phyloP scores from a whole-genome alignment of 2,797 vertebrate genomes.

The Falco naumanni region DNA sequence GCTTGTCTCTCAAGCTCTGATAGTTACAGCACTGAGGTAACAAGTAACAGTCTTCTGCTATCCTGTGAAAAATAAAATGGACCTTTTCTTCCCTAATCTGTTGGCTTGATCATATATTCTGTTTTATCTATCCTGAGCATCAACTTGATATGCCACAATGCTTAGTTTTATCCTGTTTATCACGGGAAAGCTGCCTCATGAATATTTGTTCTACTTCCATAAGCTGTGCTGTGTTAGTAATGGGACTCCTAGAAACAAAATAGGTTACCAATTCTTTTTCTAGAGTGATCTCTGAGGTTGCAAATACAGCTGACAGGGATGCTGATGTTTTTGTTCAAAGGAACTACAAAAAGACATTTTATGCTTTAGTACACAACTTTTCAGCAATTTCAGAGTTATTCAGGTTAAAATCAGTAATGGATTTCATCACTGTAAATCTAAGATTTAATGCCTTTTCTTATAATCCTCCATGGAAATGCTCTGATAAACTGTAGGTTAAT shows the following conservation, averaged over 20 bases:
- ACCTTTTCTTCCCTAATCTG: background rate
- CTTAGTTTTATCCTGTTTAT: slow-evolving; percentile 25
- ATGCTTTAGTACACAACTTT: slow-evolving; percentile 7
- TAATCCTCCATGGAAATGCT: slow-evolving; percentile 42
- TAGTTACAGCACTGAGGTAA: background rate
- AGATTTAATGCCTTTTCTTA: slow-evolving; percentile 19
- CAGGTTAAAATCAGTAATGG: slow-evolving; percentile 15
- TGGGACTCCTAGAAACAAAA: background rate
- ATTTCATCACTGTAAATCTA: background rate
- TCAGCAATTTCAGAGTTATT: background rate
- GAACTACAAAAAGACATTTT: background rate
- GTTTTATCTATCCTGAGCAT: slow-evolving; percentile 11
- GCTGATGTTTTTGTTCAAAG: background rate
- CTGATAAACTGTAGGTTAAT: slow-evolving; percentile 37
- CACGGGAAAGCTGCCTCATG: background rate
- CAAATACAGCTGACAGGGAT: background rate
- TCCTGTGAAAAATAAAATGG: background rate
- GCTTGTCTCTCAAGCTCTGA: background rate
- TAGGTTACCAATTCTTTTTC: background rate
- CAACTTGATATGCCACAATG: slow-evolving; percentile 9
- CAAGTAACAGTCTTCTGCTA: background rate
- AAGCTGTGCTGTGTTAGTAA: background rate
- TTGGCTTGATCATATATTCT: background rate
- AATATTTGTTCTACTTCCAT: slow-evolving; percentile 41
- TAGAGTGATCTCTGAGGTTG: background rate